phyloP scores from a whole-genome alignment of 2,113 vertebrate species.

The Tragelaphus imberbis region DNA sequence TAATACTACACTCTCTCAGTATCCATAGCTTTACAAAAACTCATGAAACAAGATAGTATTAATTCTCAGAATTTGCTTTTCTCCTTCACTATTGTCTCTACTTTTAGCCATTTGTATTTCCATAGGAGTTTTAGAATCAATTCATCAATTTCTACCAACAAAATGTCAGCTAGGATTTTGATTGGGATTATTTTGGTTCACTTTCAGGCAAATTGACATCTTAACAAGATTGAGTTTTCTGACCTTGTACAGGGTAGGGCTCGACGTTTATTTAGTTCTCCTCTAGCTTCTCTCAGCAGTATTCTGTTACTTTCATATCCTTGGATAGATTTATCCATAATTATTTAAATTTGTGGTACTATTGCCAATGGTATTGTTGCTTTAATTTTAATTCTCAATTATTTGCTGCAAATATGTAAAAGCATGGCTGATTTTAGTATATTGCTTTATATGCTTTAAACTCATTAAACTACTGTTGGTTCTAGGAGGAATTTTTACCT shows the following conservation, averaged over 20 bases:
- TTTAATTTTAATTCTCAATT: neutral
- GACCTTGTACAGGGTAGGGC: accelerated
- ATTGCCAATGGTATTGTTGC: neutral
- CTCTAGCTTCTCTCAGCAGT: neutral
- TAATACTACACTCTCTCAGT: neutral
- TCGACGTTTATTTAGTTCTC: neutral
- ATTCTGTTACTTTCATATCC: neutral
- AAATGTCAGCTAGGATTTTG: neutral
- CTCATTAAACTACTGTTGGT: neutral
- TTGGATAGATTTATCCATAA: neutral
- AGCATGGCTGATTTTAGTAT: neutral
- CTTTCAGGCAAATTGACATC: neutral
- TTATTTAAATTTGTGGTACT: neutral
- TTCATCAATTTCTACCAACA: neutral
- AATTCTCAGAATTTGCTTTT: neutral
- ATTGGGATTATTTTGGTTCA: neutral
- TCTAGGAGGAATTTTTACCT: neutral
- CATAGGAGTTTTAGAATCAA: neutral
- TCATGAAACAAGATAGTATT: neutral
- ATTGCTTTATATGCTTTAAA: neutral
- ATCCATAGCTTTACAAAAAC: neutral
- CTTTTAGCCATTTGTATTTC: neutral
- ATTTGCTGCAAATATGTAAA: neutral
- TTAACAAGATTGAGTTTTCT: neutral
- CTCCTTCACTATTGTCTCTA: neutral